These are phyloP conservation scores for Gryon sp. DNA, from an alignment of 1,140 invertebrate species.

Conservation along the genomic window DNA sequence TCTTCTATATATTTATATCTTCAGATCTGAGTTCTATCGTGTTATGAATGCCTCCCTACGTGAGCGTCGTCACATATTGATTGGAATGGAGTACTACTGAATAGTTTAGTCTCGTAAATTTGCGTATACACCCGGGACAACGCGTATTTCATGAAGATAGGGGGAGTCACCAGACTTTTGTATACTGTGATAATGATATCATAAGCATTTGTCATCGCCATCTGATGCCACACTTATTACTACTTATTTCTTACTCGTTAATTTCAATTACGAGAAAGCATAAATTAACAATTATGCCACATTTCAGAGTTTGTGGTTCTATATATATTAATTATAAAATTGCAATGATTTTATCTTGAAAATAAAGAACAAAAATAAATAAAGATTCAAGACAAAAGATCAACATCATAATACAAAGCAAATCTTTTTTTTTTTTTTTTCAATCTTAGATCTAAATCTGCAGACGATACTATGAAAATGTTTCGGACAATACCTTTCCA, in stretches of 20 bases:
- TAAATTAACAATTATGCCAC: no score
- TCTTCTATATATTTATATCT: slow-evolving; percentile 35
- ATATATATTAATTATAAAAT: no score
- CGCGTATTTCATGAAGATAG: slow-evolving; percentile 42
- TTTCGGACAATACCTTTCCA: slow-evolving; percentile 72
- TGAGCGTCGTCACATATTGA: slow-evolving; percentile 63
- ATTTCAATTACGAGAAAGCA: slow-evolving; percentile 7
- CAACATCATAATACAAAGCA: slow-evolving; percentile 23
- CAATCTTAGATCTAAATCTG: slow-evolving; percentile 37
- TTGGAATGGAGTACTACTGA: slow-evolving; percentile 56
- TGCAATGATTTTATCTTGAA: not conserved
- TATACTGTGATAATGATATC: slow-evolving; percentile 57
- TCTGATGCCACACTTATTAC: slow-evolving; percentile 53
- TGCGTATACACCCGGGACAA: slow-evolving; percentile 37
- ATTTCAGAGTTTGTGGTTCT: no score
- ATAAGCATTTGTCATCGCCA: slow-evolving; percentile 61
- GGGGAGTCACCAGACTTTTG: slow-evolving; percentile 44
- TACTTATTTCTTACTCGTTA: slow-evolving; percentile 12
- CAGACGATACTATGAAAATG: slow-evolving; percentile 45
- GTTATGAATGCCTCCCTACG: slow-evolving; percentile 62
- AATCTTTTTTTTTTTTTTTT: not conserved
- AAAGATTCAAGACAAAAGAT: slow-evolving; percentile 43
- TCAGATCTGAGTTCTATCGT: slow-evolving; percentile 41
- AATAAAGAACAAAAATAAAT: slow-evolving; percentile 17
- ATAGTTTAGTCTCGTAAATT: slow-evolving; percentile 56